phyloP scores from a whole-genome alignment of 2,888 invertebrate species.

The Cistogaster globosa region DNA sequence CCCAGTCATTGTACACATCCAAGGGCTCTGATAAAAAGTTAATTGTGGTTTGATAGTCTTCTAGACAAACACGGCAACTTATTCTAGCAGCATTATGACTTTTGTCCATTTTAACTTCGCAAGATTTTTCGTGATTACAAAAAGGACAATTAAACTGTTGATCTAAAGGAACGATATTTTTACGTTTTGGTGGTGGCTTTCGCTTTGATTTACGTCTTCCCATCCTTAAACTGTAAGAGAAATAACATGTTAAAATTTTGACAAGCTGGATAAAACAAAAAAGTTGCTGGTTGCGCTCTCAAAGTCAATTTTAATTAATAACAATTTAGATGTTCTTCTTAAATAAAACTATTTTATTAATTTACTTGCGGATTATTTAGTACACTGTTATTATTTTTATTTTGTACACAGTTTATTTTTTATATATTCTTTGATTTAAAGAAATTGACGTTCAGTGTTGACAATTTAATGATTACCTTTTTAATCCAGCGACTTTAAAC shows the following conservation, averaged over 20 bases:
- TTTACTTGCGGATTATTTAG: too few relatives aligned
- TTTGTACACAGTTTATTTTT: too few relatives aligned
- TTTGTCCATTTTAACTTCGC: slow-evolving; percentile 99
- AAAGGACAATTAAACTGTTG: slow-evolving; percentile 99
- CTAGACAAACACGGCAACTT: slow-evolving; percentile 96
- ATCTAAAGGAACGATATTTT: slow-evolving; percentile 96
- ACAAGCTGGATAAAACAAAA: not conserved
- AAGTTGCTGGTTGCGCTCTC: not conserved
- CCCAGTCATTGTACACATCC: slow-evolving; percentile 99
- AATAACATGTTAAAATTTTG: not conserved
- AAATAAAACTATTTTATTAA: too few relatives aligned
- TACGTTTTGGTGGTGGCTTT: slow-evolving; percentile 97
- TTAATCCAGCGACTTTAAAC: too few relatives aligned
- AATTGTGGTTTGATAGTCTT: slow-evolving; percentile 98
- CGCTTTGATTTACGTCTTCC: slow-evolving; percentile 98
- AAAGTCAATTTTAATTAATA: not conserved
- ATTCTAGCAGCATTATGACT: slow-evolving; percentile 96
- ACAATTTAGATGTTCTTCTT: not conserved
- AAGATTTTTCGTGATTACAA: slow-evolving; percentile 99
- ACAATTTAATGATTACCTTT: too few relatives aligned
- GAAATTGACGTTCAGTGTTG: too few relatives aligned
- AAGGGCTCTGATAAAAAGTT: slow-evolving; percentile 98
- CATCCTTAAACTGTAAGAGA: slow-evolving; percentile 85
- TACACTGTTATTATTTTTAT: too few relatives aligned
- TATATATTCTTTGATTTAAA: too few relatives aligned